Evolutionary conservation across 2,888 invertebrate genomes (phyloP).

Genomic region (Sclerodermus sp.): DNA sequence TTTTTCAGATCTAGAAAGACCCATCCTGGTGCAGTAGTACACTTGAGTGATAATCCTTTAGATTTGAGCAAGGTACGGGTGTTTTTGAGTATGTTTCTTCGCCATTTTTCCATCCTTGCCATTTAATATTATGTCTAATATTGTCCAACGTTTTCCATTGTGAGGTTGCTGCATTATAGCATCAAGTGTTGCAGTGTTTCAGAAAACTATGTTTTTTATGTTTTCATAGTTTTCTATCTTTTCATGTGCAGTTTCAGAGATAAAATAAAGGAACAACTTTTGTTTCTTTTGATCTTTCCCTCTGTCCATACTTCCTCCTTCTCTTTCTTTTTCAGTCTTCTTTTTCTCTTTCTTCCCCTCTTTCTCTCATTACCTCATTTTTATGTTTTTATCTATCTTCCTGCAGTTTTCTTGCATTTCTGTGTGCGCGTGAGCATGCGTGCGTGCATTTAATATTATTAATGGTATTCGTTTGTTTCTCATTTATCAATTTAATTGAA

Average conservation of each 20-base stretch:
- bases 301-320: not conserved
- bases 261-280: not conserved
- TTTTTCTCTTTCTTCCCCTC: not conserved
- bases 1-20: conserved; percentile 85
- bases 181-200: not conserved
- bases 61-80: conserved; percentile 88
- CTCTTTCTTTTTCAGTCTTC: not conserved
- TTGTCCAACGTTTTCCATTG: not conserved
- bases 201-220: not conserved
- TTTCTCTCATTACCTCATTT: too few species aligned
- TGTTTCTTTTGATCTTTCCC: too few species aligned
- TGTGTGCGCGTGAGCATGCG: conserved; percentile 36
- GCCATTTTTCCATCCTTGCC: conserved; percentile 38
- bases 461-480: not conserved
- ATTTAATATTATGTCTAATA: conserved; percentile 34
- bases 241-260: not conserved
- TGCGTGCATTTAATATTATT: conserved; percentile 23
- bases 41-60: conserved; percentile 94
- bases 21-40: conserved; percentile 95
- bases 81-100: conserved; percentile 40
- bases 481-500: too few species aligned
- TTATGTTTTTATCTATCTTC: too few species aligned
- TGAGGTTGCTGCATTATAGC: too few species aligned
- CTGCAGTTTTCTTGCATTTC: conserved; percentile 25
- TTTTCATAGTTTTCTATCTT: not conserved